Conservation (phyloP, 2,888 invertebrate genomes). For the Tetranychus piercei region DNA sequence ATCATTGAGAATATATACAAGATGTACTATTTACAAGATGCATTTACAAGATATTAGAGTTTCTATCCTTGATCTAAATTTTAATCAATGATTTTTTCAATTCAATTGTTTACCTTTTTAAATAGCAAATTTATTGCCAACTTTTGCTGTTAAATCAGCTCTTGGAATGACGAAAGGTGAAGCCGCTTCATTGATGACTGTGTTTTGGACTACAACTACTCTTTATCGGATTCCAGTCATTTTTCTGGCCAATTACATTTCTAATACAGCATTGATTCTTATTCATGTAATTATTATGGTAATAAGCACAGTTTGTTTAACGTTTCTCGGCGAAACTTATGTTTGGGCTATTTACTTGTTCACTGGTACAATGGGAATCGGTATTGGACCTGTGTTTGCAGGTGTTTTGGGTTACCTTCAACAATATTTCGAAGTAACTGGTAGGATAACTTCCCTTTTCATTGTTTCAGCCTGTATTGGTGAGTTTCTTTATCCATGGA, state of each 20-base stretch:
- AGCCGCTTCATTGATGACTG: neutral
- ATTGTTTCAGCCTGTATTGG: constrained; percentile 4
- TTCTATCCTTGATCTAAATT: neutral
- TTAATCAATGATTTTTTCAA: neutral
- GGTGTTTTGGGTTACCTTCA: neutral
- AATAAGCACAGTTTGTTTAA: neutral
- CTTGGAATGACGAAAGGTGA: neutral
- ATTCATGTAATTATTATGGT: neutral
- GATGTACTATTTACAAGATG: no score
- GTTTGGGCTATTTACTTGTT: neutral
- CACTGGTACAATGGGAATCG: constrained; percentile 1
- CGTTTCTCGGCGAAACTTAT: neutral
- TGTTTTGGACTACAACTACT: neutral
- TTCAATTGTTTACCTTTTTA: neutral
- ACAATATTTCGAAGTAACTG: neutral
- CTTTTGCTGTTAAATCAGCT: neutral
- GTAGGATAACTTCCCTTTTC: neutral
- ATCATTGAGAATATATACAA: no score
- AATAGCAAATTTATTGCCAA: neutral
- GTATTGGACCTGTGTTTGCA: neutral
- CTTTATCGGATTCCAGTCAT: neutral
- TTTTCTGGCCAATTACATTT: neutral
- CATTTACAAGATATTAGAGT: no score
- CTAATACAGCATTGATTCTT: neutral
- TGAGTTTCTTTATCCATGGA: constrained; percentile 3